phyloP scores from a whole-genome alignment of 2,113 vertebrate genomes.

The Oreocharis arfaki region DNA sequence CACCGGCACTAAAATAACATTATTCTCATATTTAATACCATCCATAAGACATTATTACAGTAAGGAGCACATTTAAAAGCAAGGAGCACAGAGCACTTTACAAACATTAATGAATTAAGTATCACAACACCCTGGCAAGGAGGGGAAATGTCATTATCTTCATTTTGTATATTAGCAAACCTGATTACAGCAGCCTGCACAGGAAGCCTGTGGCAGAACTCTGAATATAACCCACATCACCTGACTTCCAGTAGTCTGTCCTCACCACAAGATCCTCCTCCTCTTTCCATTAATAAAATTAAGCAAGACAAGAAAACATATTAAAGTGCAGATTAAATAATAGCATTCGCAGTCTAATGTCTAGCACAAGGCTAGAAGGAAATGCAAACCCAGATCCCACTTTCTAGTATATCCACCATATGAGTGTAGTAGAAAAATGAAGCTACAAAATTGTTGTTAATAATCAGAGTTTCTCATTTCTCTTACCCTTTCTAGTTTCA shows the following conservation, averaged over 20 bases:
- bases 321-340: not conserved
- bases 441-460: not conserved
- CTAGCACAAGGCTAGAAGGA: not conserved
- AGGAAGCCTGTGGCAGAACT: conserved; percentile 51
- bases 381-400: not conserved
- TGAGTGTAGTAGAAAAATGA: not conserved
- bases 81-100: conserved; percentile 38
- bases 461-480: not conserved
- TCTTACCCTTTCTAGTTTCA: not conserved
- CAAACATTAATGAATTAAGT: conserved; percentile 60
- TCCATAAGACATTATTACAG: conserved; percentile 6
- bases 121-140: conserved; percentile 30
- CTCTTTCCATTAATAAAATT: conserved; percentile 49
- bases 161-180: conserved; percentile 35
- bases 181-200: conserved; percentile 46
- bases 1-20: not conserved
- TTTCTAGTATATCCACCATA: not conserved
- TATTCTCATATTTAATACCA: conserved; percentile 32
- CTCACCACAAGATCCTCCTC: not conserved
- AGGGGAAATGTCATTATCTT: conserved; percentile 46
- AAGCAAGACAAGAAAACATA: conserved; percentile 17
- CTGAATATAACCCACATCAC: conserved; percentile 39
- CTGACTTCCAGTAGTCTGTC: conserved; percentile 50
- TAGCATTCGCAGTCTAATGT: not conserved
- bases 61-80: conserved; percentile 25